Percentiles rank a stretch among this genome's conserved stretches.
phyloP scores from a whole-genome alignment of 2,888 invertebrate genomes.

The Exocentrus adspersus region DNA sequence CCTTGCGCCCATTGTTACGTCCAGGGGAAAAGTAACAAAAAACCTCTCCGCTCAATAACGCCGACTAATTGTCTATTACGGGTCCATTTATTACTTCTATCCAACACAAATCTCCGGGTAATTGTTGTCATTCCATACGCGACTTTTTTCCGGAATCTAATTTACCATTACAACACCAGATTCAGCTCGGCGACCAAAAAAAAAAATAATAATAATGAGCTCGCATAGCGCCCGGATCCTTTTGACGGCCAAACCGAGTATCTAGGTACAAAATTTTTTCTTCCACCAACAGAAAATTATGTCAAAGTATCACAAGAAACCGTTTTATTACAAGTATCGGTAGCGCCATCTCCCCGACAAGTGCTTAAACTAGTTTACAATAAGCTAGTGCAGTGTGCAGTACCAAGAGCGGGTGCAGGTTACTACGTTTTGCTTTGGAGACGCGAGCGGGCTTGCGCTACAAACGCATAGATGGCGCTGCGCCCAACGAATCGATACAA shows the following conservation, averaged over 20 bases:
- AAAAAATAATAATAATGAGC: no score
- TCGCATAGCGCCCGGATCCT: no score
- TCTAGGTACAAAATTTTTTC: no score
- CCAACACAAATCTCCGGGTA: background rate
- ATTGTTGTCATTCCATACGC: background rate
- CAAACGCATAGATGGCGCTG: constrained; percentile 18
- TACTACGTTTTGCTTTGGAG: no score
- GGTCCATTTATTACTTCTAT: background rate
- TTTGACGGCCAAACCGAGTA: no score
- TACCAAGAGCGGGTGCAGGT: no score
- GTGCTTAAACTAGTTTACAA: no score
- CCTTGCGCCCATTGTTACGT: background rate
- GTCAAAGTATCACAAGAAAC: no score
- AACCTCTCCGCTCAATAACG: background rate
- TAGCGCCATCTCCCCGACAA: background rate
- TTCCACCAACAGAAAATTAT: no score
- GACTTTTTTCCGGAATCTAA: background rate
- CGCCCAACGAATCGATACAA: constrained; percentile 4
- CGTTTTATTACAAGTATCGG: no score
- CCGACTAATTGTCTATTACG: constrained; percentile 6
- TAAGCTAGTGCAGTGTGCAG: no score
- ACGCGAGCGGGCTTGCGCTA: background rate
- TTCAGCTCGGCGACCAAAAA: no score
- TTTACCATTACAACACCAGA: background rate
- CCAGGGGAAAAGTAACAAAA: background rate